Base-by-base conservation (phyloP, 2,113 vertebrate species). In the Bagarius yarrelli region DNA sequence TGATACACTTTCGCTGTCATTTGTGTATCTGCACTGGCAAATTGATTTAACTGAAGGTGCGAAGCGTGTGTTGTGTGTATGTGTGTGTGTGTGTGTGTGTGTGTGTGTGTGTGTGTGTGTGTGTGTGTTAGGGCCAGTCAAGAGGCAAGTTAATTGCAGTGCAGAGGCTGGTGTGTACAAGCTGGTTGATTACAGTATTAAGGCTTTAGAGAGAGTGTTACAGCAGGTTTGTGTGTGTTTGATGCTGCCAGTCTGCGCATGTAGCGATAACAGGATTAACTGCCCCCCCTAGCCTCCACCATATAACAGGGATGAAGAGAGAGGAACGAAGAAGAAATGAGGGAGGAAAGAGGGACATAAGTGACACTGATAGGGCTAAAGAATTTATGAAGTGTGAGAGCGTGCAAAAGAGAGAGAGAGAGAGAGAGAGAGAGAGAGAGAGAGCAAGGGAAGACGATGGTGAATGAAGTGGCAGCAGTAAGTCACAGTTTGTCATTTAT, bases 241-340 rank as follows among this genome's bases (percentile, higher is more conserved):
- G 86, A 86, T 81, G 87, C 87, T 90, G 89, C 90, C 87, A 85
- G 90, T 86, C 90, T 92, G 91, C 85, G 83, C 88, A 84, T 88
- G 89, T 84, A 89, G 80, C 88, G 90, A 92, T 92, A 93, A 92
- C 89, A 86, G 91, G 91, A 93, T 92, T 91, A 92, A 88, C 88
- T 88, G 83, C 84, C 87, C 83, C 88, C 88, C 90, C 44, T 47
- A 89, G 90, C 86, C 89, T 87, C 80, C 75, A 86, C 86, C 85
- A 86, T 89, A 91, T 85, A 88, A 90, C 87, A 87, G 87, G 76
- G 85, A 87, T n/a, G 76, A 64, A 76, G 77, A 79, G 85, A 85
- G 76, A 76, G 70, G 53, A 83, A 79, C 59, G 64, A 71, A 72
- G 75, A 79, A 87, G 79, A 80, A 82, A 83, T 80, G 66, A 81